A percentile compares a stretch with the other conserved stretches of the same genome.
Evolutionary conservation across 2,888 invertebrate species (phyloP).

Genomic region (Amaurobius ferox): DNA sequence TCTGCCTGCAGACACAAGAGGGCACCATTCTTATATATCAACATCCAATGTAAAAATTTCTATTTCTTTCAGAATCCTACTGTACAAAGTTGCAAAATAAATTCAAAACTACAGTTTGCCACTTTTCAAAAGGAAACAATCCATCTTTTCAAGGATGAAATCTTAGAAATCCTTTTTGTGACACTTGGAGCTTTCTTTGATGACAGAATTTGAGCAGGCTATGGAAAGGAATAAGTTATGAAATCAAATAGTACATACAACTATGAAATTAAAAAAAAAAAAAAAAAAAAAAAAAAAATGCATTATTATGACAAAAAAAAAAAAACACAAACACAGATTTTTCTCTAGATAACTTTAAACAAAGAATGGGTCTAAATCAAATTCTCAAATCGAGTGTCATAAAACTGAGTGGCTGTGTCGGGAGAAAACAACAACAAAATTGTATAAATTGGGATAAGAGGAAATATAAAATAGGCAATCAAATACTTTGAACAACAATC

Average conservation of each 20-base stretch:
- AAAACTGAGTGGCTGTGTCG: no score
- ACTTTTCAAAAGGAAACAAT: not conserved
- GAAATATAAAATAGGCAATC: no score
- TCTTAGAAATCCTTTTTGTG: not conserved
- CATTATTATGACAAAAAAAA: no score
- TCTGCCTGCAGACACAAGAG: slow-evolving; percentile 42
- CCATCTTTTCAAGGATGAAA: slow-evolving; percentile 2
- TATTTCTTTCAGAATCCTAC: slow-evolving; percentile 41
- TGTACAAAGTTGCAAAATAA: slow-evolving; percentile 42
- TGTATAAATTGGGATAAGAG: no score
- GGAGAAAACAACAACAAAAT: no score
- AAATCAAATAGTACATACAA: no score
- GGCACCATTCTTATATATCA: not conserved
- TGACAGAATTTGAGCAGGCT: not conserved
- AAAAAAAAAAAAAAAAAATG: not conserved
- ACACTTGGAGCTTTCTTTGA: not conserved
- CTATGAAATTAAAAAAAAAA: no score
- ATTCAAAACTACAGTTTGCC: not conserved
- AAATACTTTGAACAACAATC: no score
- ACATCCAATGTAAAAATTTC: slow-evolving; percentile 40
- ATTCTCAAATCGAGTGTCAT: no score
- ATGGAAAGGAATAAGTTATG: not conserved
- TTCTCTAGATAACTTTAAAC: no score
- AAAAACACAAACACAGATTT: no score
- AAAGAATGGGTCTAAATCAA: no score